A percentile compares a stretch with the other conserved stretches of the same genome.
These are phyloP conservation scores for Gymnodraco acuticeps DNA, from an alignment of 2,797 vertebrate species.

Conservation along the genomic window DNA sequence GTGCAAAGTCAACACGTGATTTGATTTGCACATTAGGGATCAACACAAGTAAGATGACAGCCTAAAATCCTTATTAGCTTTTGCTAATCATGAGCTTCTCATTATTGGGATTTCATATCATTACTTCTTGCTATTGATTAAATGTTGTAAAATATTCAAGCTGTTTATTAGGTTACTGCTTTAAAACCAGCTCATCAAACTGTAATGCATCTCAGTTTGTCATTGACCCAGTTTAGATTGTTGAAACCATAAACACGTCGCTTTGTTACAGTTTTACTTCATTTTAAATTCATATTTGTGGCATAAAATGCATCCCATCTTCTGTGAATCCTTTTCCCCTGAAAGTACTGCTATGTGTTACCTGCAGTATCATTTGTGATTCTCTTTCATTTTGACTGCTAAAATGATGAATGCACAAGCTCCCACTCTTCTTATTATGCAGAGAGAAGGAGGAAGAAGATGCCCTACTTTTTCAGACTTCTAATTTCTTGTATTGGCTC, in stretches of 20 bases:
- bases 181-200: constrained; percentile 10
- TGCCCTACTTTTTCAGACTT: constrained; percentile 52
- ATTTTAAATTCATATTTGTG: neutral
- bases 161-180: constrained; percentile 13
- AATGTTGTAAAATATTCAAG: constrained; percentile 24
- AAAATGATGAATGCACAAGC: constrained; percentile 15
- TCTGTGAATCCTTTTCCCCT: neutral
- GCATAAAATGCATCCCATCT: neutral
- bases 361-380: constrained; percentile 13
- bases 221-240: constrained; percentile 14
- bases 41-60: neutral
- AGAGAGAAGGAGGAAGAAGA: constrained; percentile 10
- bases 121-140: constrained; percentile 19
- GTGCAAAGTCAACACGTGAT: neutral
- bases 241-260: neutral
- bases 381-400: neutral
- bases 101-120: constrained; percentile 14
- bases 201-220: constrained; percentile 16
- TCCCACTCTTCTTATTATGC: constrained; percentile 24
- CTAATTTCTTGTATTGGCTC: constrained; percentile 49
- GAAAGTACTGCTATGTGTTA: constrained; percentile 1
- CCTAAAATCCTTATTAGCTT: constrained; percentile 24
- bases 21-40: neutral
- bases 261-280: neutral
- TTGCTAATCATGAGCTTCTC: neutral